A percentile compares a stretch with the other conserved stretches of the same genome.
Evolutionary conservation across 2,113 vertebrate genomes (phyloP).

Genomic region (Ifrita kowaldi): DNA sequence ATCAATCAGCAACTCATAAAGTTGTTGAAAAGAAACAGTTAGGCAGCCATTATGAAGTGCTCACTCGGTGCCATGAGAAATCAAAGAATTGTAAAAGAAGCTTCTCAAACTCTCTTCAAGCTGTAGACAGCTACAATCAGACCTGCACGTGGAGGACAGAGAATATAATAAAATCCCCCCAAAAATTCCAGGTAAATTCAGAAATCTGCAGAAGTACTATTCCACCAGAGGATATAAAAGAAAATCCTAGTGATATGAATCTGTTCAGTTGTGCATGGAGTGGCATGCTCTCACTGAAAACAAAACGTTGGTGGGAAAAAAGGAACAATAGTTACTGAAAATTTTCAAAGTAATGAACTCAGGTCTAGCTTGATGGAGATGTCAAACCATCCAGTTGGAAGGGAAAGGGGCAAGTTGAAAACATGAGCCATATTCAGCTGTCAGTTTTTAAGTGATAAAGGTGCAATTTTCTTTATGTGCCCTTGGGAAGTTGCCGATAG

Average conservation of each 20-base stretch:
- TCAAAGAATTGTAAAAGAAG: background rate
- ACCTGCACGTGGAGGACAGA: fast-evolving
- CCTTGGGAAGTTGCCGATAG: background rate
- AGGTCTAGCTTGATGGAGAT: background rate
- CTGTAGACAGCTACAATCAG: background rate
- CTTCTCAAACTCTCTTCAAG: background rate
- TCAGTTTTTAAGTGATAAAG: background rate
- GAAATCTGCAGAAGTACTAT: background rate
- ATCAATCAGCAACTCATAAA: background rate
- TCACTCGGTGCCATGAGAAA: background rate
- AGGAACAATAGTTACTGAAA: background rate
- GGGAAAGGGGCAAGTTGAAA: background rate
- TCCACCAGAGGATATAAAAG: background rate
- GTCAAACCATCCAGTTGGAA: background rate
- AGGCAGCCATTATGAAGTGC: background rate
- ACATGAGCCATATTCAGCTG: background rate
- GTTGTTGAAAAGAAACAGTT: background rate
- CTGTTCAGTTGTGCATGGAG: background rate
- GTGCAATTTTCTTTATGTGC: background rate
- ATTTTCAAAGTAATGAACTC: background rate
- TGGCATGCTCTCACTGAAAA: background rate
- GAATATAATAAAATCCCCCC: background rate
- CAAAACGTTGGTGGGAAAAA: background rate
- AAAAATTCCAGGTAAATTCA: background rate
- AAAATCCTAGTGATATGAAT: background rate